These are phyloP conservation scores for Latrodectus hesperus DNA, from an alignment of 2,888 invertebrate species.

Conservation along the genomic window DNA sequence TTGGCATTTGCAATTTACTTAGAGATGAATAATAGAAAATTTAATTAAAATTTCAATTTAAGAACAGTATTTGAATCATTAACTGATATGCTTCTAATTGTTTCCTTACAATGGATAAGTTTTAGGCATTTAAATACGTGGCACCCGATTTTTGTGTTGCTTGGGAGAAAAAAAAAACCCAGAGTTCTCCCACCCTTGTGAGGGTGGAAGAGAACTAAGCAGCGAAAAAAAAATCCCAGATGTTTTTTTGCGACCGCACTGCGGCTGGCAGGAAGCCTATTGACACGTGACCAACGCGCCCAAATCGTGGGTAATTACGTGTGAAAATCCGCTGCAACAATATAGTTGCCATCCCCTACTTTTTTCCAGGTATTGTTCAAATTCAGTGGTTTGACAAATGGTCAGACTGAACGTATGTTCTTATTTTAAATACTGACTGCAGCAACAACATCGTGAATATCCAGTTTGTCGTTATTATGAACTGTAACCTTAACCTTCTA, in stretches of 20 bases:
- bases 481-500: constrained; percentile 18
- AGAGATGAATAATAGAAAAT: too few species aligned
- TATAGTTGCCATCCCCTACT: constrained; percentile 41
- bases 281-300: constrained; percentile 64
- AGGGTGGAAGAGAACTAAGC: constrained; percentile 12
- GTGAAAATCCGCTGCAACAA: constrained; percentile 66
- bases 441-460: constrained; percentile 28
- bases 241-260: constrained; percentile 61
- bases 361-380: constrained; percentile 50
- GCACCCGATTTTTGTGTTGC: too few species aligned
- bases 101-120: too few species aligned
- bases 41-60: too few species aligned
- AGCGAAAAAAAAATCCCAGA: constrained; percentile 40
- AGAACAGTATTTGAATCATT: too few species aligned
- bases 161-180: too few species aligned
- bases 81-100: too few species aligned
- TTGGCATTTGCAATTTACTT: too few species aligned
- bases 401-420: constrained; percentile 15
- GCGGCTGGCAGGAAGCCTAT: constrained; percentile 57
- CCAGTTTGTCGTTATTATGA: constrained; percentile 41
- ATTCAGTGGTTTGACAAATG: constrained; percentile 58
- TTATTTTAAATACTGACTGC: constrained; percentile 17
- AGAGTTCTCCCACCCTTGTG: neutral
- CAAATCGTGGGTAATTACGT: constrained; percentile 68
- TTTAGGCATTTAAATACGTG: too few species aligned